Evolutionary conservation across 2,888 invertebrate species (phyloP).

Genomic region (Tromatobia lineatoria): DNA sequence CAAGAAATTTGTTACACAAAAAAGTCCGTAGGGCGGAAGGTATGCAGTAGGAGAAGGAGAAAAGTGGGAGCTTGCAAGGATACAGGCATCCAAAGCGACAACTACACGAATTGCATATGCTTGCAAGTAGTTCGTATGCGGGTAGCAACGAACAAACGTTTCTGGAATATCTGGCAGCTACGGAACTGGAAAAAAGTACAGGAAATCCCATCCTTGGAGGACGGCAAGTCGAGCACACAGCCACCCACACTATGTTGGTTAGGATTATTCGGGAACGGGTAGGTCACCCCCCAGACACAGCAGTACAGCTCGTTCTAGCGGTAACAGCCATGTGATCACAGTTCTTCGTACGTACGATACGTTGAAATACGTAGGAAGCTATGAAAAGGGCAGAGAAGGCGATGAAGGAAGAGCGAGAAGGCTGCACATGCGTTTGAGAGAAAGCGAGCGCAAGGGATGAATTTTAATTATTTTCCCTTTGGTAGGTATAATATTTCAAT

Average conservation of each 20-base stretch:
- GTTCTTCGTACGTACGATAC: slow-evolving; percentile 70
- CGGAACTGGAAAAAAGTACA: slow-evolving; percentile 83
- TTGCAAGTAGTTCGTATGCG: slow-evolving; percentile 40
- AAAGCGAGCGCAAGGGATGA: slow-evolving; percentile 84
- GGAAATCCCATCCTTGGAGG: slow-evolving; percentile 80
- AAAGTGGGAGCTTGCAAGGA: slow-evolving; percentile 7
- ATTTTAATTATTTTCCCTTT: slow-evolving; percentile 86
- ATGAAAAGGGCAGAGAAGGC: neutral
- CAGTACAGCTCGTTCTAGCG: slow-evolving; percentile 31
- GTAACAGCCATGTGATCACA: slow-evolving; percentile 32
- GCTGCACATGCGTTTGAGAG: slow-evolving; percentile 61
- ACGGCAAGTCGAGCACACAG: slow-evolving; percentile 41
- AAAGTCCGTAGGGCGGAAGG: neutral
- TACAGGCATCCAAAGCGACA: slow-evolving; percentile 6
- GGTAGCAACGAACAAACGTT: slow-evolving; percentile 81
- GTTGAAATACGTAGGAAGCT: slow-evolving; percentile 38
- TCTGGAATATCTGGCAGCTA: slow-evolving; percentile 83
- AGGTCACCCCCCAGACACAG: slow-evolving; percentile 40
- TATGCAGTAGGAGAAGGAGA: neutral
- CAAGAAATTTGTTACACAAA: slow-evolving; percentile 36
- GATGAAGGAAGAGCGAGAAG: slow-evolving; percentile 38
- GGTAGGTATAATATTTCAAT: slow-evolving; percentile 86
- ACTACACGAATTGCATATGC: neutral
- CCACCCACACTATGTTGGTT: slow-evolving; percentile 38
- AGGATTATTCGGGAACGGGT: slow-evolving; percentile 35